These are phyloP conservation scores for Siderastrea siderea DNA, from an alignment of 92 coral and sea anemone genomes.

Conservation along the genomic window DNA sequence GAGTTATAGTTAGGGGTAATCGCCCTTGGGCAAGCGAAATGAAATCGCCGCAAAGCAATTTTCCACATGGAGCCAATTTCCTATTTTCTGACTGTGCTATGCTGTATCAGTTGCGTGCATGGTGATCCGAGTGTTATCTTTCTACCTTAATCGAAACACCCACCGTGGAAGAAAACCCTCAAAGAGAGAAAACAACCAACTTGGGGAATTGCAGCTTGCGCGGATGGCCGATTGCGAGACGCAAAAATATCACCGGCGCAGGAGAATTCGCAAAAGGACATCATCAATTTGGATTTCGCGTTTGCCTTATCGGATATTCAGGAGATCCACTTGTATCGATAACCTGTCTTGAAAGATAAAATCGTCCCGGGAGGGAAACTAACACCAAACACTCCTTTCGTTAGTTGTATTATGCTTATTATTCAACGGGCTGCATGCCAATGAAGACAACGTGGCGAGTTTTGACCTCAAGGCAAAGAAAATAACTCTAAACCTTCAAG, in stretches of 20 bases:
- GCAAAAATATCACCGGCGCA: background rate
- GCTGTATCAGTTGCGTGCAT: background rate
- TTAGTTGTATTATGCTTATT: background rate
- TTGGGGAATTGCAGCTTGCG: background rate
- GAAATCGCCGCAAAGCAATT: background rate
- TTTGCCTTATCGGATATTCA: background rate
- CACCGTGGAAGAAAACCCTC: background rate
- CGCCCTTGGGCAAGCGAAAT: background rate
- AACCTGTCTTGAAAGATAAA: constrained; percentile 7
- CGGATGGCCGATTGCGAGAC: background rate
- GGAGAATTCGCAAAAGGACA: background rate
- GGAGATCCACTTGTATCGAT: background rate
- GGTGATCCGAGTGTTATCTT: background rate
- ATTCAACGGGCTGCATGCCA: background rate
- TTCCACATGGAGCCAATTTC: background rate
- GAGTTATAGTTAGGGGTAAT: background rate
- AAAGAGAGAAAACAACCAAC: background rate
- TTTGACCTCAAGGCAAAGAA: background rate
- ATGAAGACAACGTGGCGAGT: background rate
- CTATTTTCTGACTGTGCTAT: background rate
- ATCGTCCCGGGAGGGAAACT: background rate
- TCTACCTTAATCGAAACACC: background rate
- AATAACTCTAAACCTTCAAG: background rate
- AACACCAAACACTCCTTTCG: too few species aligned
- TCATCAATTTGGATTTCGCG: background rate